phyloP scores from a whole-genome alignment of 2,888 invertebrate species.

The Ceraclea dissimilis region DNA sequence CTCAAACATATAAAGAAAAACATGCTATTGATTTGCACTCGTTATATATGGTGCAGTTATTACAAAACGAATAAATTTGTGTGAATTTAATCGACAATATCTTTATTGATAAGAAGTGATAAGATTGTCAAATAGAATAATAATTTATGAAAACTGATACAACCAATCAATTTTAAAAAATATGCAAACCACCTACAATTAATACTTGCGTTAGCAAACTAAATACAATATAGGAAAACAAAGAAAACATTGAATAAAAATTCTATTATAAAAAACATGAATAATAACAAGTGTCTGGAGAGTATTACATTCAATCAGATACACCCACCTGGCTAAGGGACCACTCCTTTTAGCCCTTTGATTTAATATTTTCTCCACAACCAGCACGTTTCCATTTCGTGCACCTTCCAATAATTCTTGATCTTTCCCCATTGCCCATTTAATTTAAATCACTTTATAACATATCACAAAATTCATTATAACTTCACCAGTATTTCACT shows the following conservation, averaged over 20 bases:
- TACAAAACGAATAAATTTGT: neutral
- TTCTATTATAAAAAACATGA: conserved; percentile 15
- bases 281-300: conserved; percentile 22
- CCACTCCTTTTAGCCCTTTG: conserved; percentile 88
- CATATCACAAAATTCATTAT: conserved; percentile 36
- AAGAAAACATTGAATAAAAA: neutral
- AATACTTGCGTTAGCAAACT: no score
- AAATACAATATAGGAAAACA: neutral
- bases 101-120: conserved; percentile 14
- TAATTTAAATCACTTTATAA: conserved; percentile 28
- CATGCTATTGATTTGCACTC: neutral
- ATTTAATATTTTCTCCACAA: conserved; percentile 84
- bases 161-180: no score
- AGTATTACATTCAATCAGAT: conserved; percentile 6
- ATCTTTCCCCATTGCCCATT: conserved; percentile 84
- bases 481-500: conserved; percentile 50
- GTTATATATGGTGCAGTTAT: neutral
- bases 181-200: no score
- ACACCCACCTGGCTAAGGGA: conserved; percentile 77
- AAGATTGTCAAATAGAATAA: conserved; percentile 14
- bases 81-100: conserved; percentile 1
- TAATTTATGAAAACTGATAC: neutral
- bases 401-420: conserved; percentile 95
- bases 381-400: conserved; percentile 80
- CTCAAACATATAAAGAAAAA: neutral